Percentiles rank a stretch among this genome's conserved stretches.
phyloP scores from a whole-genome alignment of 2,113 vertebrate genomes.

The Myiozetetes cayanensis region DNA sequence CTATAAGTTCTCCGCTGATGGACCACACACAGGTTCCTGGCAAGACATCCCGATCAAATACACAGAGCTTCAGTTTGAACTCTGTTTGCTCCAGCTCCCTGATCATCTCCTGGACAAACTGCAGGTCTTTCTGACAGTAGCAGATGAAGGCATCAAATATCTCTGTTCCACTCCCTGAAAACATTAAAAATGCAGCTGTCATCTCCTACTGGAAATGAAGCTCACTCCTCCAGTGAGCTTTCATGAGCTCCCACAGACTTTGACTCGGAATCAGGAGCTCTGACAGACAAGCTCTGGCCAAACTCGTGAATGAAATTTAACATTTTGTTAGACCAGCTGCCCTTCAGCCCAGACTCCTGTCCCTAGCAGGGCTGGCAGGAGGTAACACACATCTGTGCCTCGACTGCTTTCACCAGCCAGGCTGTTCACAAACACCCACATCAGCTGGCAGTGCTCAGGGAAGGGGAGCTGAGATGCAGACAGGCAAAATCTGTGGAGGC shows the following conservation, averaged over 20 bases:
- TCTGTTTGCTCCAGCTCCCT: constrained; percentile 88
- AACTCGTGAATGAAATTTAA: neutral
- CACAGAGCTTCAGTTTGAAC: constrained; percentile 88
- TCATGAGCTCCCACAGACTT: neutral
- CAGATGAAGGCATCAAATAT: constrained; percentile 96
- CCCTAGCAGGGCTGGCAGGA: neutral
- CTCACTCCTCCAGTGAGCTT: neutral
- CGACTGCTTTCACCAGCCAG: neutral
- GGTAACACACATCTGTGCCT: neutral
- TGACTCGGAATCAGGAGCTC: neutral
- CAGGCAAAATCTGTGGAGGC: neutral
- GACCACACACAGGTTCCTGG: constrained; percentile 94
- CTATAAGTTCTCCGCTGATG: constrained; percentile 95
- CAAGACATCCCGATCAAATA: constrained; percentile 93
- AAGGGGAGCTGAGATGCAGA: neutral
- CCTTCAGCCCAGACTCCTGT: neutral
- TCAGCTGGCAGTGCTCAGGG: neutral
- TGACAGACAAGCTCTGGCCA: neutral
- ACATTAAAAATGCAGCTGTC: neutral
- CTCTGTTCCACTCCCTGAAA: constrained; percentile 80
- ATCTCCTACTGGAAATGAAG: neutral
- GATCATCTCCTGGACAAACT: constrained; percentile 96
- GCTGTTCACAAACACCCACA: neutral
- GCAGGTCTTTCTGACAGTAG: constrained; percentile 90
- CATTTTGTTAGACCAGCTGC: neutral